Conservation (phyloP, 2,888 invertebrate genomes). For the Cryptocephalus primarius region DNA sequence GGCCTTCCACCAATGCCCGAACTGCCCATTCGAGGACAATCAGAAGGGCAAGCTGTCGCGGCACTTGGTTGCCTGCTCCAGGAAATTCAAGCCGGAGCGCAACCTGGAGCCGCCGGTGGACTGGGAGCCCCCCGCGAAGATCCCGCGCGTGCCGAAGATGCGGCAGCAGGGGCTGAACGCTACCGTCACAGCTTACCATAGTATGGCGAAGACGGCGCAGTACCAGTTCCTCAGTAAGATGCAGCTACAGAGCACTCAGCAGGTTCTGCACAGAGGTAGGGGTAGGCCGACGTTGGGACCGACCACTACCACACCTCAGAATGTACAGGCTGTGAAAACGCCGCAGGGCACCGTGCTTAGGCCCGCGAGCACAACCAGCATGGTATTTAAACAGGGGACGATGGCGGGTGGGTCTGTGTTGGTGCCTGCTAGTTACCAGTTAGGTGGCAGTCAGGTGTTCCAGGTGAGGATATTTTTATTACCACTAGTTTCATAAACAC, state of each 20-base stretch:
- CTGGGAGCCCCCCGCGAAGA: conserved; percentile 91
- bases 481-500: too few relatives aligned
- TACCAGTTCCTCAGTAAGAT: conserved; percentile 31
- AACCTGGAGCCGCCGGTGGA: conserved; percentile 81
- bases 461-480: conserved; percentile 40
- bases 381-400: conserved; percentile 58
- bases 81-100: conserved; percentile 78
- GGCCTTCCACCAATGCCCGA: conserved; percentile 82
- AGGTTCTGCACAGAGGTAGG: conserved; percentile 28
- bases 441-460: conserved; percentile 51
- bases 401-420: conserved; percentile 45
- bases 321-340: conserved; percentile 13
- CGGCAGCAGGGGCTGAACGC: conserved; percentile 30
- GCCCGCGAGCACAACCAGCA: conserved; percentile 36
- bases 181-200: conserved; percentile 40
- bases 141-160: conserved; percentile 56
- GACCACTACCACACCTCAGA: conserved; percentile 16
- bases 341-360: conserved; percentile 24
- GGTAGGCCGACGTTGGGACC: conserved; percentile 30
- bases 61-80: conserved; percentile 77
- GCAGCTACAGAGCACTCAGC: conserved; percentile 25
- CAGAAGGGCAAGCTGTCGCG: conserved; percentile 83
- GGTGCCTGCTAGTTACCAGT: conserved; percentile 49
- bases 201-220: conserved; percentile 37
- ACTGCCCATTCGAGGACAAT: conserved; percentile 90